These are phyloP conservation scores for Drosophila gunungcola DNA, from an alignment of 1,140 invertebrate species.

Conservation along the genomic window DNA sequence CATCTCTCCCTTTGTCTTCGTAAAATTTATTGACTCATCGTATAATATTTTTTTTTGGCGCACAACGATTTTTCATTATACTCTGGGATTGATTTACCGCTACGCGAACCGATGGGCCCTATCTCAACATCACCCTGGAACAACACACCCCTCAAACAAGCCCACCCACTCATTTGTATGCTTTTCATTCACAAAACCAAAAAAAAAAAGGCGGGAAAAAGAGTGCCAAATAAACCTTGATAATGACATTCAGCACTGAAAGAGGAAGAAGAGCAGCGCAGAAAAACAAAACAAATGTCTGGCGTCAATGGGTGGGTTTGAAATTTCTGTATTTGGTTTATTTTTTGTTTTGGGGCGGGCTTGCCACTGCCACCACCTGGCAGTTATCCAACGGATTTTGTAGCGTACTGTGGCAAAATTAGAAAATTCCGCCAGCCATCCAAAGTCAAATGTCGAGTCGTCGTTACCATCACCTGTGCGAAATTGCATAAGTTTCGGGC, in stretches of 20 bases:
- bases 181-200: constrained; percentile 56
- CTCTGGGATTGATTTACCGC: constrained; percentile 40
- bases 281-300: constrained; percentile 48
- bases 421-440: constrained; percentile 60
- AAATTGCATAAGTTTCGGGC: constrained; percentile 72
- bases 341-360: constrained; percentile 12
- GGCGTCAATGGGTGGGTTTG: constrained; percentile 57
- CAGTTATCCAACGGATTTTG: constrained; percentile 72
- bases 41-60: constrained; percentile 26
- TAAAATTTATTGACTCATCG: constrained; percentile 37
- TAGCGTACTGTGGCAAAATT: constrained; percentile 64
- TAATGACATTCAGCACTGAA: constrained; percentile 74
- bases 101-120: constrained; percentile 20
- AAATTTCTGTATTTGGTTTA: not conserved
- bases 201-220: constrained; percentile 54
- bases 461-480: constrained; percentile 62
- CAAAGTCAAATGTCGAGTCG: constrained; percentile 78
- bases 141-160: constrained; percentile 2
- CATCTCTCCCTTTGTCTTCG: constrained; percentile 21
- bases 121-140: constrained; percentile 1
- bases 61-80: constrained; percentile 37
- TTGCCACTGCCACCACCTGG: constrained; percentile 60
- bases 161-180: constrained; percentile 17
- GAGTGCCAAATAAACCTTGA: constrained; percentile 79
- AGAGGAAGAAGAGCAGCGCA: constrained; percentile 14